Conservation (phyloP, 1,140 invertebrate genomes). For the Mercenaria mercenaria region DNA sequence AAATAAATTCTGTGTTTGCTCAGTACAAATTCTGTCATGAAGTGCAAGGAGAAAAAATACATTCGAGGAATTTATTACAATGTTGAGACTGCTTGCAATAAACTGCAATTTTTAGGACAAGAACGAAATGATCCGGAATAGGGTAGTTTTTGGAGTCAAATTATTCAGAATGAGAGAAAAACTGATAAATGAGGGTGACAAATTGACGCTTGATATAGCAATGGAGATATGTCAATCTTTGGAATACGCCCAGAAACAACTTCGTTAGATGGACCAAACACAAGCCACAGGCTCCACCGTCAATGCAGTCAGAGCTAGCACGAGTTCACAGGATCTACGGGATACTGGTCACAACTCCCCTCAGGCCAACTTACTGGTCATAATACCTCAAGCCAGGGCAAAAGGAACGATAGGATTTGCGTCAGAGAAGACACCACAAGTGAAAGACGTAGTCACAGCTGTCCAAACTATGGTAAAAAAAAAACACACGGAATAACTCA, state of each 20-base stretch:
- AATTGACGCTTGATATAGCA: constrained; percentile 30
- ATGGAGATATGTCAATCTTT: constrained; percentile 9
- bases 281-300: too few species aligned
- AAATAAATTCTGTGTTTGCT: too few species aligned
- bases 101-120: neutral
- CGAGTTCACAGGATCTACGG: neutral
- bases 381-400: too few species aligned
- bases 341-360: too few species aligned
- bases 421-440: too few species aligned
- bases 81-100: neutral
- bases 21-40: neutral
- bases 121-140: constrained; percentile 23
- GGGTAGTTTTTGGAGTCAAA: constrained; percentile 18
- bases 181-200: constrained; percentile 35
- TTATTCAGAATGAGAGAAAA: constrained; percentile 34
- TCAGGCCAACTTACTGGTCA: too few species aligned
- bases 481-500: too few species aligned
- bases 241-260: constrained; percentile 4
- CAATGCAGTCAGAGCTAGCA: neutral
- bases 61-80: too few species aligned
- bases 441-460: neutral
- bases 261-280: neutral
- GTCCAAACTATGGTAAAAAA: neutral
- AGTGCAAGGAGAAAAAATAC: neutral
- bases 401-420: too few species aligned